Evolutionary conservation across 2,113 vertebrate species (phyloP), one percentile per base, ranked within the genome.

Genomic region (Aspiorhynchus laticeps): DNA sequence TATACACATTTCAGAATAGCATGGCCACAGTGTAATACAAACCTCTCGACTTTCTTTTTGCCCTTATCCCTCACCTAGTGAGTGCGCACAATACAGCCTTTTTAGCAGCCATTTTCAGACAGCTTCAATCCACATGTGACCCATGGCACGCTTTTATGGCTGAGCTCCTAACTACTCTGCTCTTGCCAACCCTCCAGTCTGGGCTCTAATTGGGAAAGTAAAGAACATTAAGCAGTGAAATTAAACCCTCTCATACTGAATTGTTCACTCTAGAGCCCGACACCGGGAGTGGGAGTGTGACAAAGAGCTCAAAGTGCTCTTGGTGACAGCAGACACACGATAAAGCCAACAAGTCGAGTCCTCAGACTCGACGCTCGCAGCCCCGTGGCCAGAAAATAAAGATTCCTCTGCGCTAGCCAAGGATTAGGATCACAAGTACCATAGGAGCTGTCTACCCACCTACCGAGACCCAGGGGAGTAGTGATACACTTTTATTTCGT

Each of bases 401-500:
- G 56, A 88, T 87, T 88, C 83, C 65, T 56, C 82, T n/a, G 78
- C 59, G 38, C 36, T 85, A 81, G 61, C 63, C 48, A 69, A 56
- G 61, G 69, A 84, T 85, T 61, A 77, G 41, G 26, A 92, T 86
- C 86, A 86, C 71, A 63, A 86, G 38, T 84, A 86, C 89, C 87
- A 82, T 43, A 84, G 93, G 91, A 91, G 80, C 26, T 88, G 89
- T 91, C 88, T 73, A 87, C 83, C 69, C 89, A 80, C 92, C 88
- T 75, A 4, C 89, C 69, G 84, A 89, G 89, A 74, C 91, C 89
- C 91, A 84, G 31, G 91, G 88, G 90, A 88, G 78, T 87, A 74
- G 89, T 89, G 88, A 82, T 83, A n/a, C 69, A 76, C 46, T 87
- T 94, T 92, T 92, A 91, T 91, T 90, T 85, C 84, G 28, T 88